Evolutionary conservation across 2,797 vertebrate species (phyloP), one percentile per base, ranked within the genome.

Genomic region (Myotis myotis): DNA sequence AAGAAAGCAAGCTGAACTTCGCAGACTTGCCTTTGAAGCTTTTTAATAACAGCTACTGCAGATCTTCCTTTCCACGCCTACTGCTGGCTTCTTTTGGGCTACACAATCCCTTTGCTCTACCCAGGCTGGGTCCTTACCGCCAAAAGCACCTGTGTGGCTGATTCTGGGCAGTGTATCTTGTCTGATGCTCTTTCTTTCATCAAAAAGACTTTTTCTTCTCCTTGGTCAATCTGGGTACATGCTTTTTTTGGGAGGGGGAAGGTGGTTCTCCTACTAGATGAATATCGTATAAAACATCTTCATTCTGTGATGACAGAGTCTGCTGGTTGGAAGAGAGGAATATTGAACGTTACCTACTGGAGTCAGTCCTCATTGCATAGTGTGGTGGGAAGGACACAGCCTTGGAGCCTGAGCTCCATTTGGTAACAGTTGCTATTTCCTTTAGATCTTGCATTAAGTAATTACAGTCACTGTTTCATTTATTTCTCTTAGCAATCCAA

Each of bases 1-100:
- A 95, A 92, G 84, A 71, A 96, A 94, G 91, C 83, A 62, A 94
- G 78, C 92, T 79, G 17, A 71, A 85, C n/a, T 82, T 66, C 15
- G 49, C 71, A 68, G 71, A 78, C 66, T 81, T 0, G 15, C 36
- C 64, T 83, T 44, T 57, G 62, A 30, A 49, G 30, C 10, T 19
- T 7, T 53, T 66, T 30, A 11, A 86, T 22, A 55, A 36, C 33
- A 76, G 16, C 49, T 44, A 7, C 57, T 36, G 23, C 25, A 49
- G 81, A 62, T 8, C 16, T 17, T 22, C 4, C 19, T 8, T 33
- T 12, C 23, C 72, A 41, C 2, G 17, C 0, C 6, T 19, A 6
- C 19, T 30, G 28, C 49, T 64, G 64, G 17, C 79, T 83, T 64
- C 36, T 70, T 66, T 41, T 6, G 30, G 70, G 66, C 44, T 36